Evolutionary conservation across 2,888 invertebrate species (phyloP).

Genomic region (Cantharis nigra): DNA sequence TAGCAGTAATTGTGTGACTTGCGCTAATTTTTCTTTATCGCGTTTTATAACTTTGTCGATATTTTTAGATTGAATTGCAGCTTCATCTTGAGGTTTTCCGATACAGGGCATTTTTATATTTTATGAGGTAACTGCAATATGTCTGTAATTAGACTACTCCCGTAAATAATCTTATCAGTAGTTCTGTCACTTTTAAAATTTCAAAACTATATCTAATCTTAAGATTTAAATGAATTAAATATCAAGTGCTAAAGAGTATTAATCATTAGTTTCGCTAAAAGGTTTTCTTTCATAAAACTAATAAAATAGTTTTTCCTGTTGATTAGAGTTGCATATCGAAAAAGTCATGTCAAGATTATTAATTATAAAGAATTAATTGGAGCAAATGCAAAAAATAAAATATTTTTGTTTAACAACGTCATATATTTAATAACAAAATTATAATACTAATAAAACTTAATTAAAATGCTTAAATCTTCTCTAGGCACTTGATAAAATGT

Average conservation of each 20-base stretch:
- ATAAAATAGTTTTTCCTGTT: no score
- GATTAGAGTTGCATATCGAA: no score
- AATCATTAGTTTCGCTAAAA: not conserved
- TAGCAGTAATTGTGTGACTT: slow-evolving; percentile 58
- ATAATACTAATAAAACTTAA: not conserved
- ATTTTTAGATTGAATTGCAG: slow-evolving; percentile 18
- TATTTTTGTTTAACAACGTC: not conserved
- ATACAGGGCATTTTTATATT: slow-evolving; percentile 14
- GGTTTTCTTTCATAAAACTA: not conserved
- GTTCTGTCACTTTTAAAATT: not conserved
- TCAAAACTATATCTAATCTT: not conserved
- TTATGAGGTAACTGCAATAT: not conserved
- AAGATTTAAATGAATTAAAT: not conserved
- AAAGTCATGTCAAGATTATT: no score
- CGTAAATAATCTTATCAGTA: not conserved
- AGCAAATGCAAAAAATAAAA: no score
- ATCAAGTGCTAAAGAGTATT: not conserved
- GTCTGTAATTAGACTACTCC: not conserved
- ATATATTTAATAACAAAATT: not conserved
- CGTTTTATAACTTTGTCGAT: slow-evolving; percentile 37
- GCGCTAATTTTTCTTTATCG: slow-evolving; percentile 54
- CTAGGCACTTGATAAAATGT: not conserved
- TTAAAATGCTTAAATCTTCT: not conserved
- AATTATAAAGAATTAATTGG: no score
- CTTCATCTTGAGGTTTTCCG: not conserved